A percentile compares a stretch with the other conserved stretches of the same genome.
phyloP scores from a whole-genome alignment of 37 sponge, comb jelly and placozoan species.

The Lycopodina hypogea region DNA sequence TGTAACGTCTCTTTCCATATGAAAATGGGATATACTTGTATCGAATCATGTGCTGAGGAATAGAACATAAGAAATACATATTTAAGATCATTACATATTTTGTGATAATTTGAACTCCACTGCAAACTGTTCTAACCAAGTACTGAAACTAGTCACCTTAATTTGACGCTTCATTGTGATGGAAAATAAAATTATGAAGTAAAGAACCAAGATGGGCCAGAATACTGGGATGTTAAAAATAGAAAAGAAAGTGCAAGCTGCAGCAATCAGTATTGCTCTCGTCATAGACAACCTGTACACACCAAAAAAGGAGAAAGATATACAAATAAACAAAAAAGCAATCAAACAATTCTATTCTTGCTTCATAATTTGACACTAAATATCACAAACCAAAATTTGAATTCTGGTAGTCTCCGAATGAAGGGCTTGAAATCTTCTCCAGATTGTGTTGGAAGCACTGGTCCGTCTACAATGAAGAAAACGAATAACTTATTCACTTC shows the following conservation, averaged over 20 bases:
- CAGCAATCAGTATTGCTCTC: conserved; percentile 68
- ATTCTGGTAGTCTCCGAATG: conserved; percentile 88
- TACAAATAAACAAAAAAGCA: background rate
- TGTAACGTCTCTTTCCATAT: conserved; percentile 87
- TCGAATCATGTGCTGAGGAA: conserved; percentile 89
- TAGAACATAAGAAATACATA: background rate
- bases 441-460: conserved; percentile 71
- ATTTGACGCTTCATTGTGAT: conserved; percentile 95
- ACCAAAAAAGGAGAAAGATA: background rate
- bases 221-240: conserved; percentile 92
- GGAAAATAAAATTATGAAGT: conserved; percentile 83
- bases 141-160: conserved; percentile 62
- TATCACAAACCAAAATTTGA: conserved; percentile 87
- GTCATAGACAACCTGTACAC: conserved; percentile 58
- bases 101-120: too few relatives aligned
- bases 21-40: conserved; percentile 93
- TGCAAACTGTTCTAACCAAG: too few relatives aligned
- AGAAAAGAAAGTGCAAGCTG: conserved; percentile 75
- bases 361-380: too few relatives aligned
- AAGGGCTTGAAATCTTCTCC: conserved; percentile 94
- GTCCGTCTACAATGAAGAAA: conserved; percentile 63
- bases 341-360: background rate
- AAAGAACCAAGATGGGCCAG: conserved; percentile 84
- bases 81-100: background rate
- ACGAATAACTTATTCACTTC: background rate